Conservation (phyloP, 2,113 vertebrate species). For the Podocnemis expansa region DNA sequence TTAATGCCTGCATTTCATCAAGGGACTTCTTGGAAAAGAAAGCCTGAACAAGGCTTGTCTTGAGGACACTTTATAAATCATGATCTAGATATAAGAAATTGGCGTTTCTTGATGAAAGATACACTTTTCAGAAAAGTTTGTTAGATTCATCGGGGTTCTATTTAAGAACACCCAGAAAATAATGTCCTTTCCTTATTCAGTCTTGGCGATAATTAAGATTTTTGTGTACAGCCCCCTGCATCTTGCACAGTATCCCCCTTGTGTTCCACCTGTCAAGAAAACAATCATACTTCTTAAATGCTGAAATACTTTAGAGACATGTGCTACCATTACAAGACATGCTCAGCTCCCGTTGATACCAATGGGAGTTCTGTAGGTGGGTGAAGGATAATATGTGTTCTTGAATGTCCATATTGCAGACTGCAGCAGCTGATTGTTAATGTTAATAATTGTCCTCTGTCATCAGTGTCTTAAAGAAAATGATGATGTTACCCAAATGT, state of each 20-base stretch:
- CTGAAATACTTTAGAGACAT: neutral
- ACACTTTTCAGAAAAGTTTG: neutral
- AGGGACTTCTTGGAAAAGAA: constrained; percentile 10
- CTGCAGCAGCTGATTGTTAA: neutral
- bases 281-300: neutral
- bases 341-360: neutral
- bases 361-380: neutral
- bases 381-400: neutral
- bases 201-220: neutral
- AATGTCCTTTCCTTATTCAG: neutral
- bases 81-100: neutral
- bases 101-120: constrained; percentile 3
- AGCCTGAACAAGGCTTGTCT: constrained; percentile 26
- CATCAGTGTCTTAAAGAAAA: neutral
- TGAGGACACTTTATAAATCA: neutral
- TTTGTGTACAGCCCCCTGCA: neutral
- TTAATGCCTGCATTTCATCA: constrained; percentile 47
- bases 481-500: neutral
- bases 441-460: neutral
- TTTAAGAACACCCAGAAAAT: neutral
- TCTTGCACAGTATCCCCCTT: neutral
- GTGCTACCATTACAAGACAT: neutral
- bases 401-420: neutral
- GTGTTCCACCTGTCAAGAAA: neutral
- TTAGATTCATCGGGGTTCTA: neutral